phyloP scores from a whole-genome alignment of 2,888 invertebrate species.

The Caenorhabditis macrosperma region DNA sequence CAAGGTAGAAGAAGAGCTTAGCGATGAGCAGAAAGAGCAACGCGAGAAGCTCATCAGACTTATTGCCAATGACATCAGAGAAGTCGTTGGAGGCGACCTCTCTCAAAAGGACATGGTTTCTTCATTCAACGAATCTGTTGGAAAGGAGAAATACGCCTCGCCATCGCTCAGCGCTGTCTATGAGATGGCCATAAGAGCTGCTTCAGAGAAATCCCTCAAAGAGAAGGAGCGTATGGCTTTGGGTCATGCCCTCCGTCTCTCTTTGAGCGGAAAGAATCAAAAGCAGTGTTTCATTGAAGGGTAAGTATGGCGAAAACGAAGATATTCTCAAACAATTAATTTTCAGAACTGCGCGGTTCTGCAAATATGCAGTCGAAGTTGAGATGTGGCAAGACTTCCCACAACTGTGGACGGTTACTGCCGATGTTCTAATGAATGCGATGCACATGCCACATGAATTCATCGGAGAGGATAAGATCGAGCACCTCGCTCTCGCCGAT shows the following conservation, averaged over 20 bases:
- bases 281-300: slow-evolving; percentile 51
- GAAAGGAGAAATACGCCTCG: slow-evolving; percentile 42
- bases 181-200: slow-evolving; percentile 36
- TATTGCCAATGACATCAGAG: slow-evolving; percentile 42
- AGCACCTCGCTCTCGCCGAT: slow-evolving; percentile 16
- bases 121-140: slow-evolving; percentile 21
- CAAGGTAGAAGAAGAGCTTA: slow-evolving; percentile 39
- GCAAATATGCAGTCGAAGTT: slow-evolving; percentile 31
- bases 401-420: slow-evolving; percentile 36
- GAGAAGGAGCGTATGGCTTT: slow-evolving; percentile 9
- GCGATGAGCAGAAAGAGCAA: slow-evolving; percentile 16
- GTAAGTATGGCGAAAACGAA: no score
- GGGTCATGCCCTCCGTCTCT: slow-evolving; percentile 14
- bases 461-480: background rate
- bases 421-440: slow-evolving; percentile 32
- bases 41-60: slow-evolving; percentile 30
- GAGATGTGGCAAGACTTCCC: slow-evolving; percentile 53
- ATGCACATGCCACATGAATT: slow-evolving; percentile 24
- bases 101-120: slow-evolving; percentile 43
- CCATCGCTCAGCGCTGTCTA: slow-evolving; percentile 51
- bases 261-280: slow-evolving; percentile 27
- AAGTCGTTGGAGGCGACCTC: slow-evolving; percentile 33
- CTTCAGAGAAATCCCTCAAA: slow-evolving; percentile 25
- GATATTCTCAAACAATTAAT: background rate
- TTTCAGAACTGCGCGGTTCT: slow-evolving; percentile 46